phyloP scores from a whole-genome alignment of 2,888 invertebrate species.

The Limnephilus auricula region DNA sequence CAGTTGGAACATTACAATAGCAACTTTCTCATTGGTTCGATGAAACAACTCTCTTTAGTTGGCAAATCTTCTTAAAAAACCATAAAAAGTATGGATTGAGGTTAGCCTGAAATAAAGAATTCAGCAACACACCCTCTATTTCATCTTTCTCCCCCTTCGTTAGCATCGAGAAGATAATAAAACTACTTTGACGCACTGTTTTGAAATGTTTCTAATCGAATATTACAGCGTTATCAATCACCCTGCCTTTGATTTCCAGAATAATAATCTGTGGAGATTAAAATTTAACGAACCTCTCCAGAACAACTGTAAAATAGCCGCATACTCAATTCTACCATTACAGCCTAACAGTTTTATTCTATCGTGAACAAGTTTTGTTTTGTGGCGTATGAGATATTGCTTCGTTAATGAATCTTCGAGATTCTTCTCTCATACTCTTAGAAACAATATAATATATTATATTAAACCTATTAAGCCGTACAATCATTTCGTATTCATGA shows the following conservation, averaged over 20 bases:
- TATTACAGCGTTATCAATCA: slow-evolving; percentile 61
- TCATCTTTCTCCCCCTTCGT: neutral
- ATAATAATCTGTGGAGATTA: slow-evolving; percentile 25
- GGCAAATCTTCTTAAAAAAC: neutral
- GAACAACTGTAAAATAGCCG: slow-evolving; percentile 18
- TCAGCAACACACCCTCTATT: neutral
- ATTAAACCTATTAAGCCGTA: neutral
- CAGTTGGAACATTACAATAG: neutral
- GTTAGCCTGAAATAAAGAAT: neutral
- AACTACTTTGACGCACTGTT: slow-evolving; percentile 48
- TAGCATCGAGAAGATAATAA: slow-evolving; percentile 32
- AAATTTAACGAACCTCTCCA: slow-evolving; percentile 14
- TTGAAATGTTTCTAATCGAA: slow-evolving; percentile 56
- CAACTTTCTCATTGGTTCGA: neutral
- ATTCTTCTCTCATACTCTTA: neutral
- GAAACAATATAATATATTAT: neutral
- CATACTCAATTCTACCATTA: neutral
- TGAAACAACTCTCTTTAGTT: neutral
- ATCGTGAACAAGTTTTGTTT: neutral
- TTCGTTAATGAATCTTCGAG: neutral
- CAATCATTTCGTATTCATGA: neutral
- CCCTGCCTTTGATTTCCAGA: slow-evolving; percentile 24
- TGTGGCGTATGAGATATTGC: neutral
- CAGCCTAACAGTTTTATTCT: neutral
- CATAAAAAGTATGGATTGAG: neutral